Conservation (phyloP, 37 sponge, comb jelly and placozoan species). For the Beroe ovata region DNA sequence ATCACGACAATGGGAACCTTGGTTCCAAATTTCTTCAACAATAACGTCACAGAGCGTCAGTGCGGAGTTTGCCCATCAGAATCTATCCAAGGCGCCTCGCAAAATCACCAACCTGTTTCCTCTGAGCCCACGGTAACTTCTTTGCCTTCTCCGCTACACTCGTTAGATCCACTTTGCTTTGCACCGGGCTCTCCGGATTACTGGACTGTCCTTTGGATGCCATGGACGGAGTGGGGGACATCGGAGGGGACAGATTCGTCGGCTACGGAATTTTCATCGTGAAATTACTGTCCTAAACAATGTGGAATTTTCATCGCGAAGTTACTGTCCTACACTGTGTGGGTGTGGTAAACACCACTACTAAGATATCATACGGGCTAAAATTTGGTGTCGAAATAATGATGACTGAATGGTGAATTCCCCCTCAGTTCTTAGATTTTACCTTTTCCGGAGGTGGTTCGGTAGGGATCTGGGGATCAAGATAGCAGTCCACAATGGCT, state of each 20-base stretch:
- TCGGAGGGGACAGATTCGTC: constrained; percentile 25
- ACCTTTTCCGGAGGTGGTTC: constrained; percentile 64
- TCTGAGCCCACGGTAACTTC: constrained; percentile 66
- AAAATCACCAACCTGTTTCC: constrained; percentile 58
- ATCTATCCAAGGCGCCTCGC: too few relatives aligned
- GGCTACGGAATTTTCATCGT: too few relatives aligned
- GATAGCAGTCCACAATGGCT: constrained; percentile 55
- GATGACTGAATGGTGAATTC: too few relatives aligned
- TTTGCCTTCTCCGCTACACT: constrained; percentile 33
- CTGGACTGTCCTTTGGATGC: constrained; percentile 53
- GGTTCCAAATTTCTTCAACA: too few relatives aligned
- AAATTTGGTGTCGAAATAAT: too few relatives aligned
- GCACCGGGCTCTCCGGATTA: constrained; percentile 56
- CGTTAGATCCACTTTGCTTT: constrained; percentile 46
- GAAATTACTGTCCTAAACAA: too few relatives aligned
- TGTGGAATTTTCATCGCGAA: too few relatives aligned
- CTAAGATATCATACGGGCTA: too few relatives aligned
- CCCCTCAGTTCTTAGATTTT: not conserved
- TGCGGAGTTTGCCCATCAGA: too few relatives aligned
- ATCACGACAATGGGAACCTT: not conserved
- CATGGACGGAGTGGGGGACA: constrained; percentile 62
- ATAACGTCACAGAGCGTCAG: too few relatives aligned
- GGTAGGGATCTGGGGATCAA: constrained; percentile 64
- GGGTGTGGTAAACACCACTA: too few relatives aligned
- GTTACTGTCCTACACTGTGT: too few relatives aligned